phyloP scores from a whole-genome alignment of 1,140 invertebrate genomes.

The Helicoverpa armigera region DNA sequence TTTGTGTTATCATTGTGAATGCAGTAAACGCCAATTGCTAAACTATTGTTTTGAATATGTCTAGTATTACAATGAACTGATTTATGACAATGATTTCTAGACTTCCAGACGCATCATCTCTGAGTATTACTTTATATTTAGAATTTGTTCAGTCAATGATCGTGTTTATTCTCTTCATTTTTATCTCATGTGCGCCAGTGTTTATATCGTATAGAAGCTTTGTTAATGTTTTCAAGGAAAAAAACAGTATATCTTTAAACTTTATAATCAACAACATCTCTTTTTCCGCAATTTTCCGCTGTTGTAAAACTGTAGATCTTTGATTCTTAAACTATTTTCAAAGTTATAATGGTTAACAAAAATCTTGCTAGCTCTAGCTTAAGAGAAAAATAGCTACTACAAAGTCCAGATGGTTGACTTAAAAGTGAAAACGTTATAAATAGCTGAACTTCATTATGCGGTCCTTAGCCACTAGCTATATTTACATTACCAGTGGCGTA shows the following conservation, averaged over 20 bases:
- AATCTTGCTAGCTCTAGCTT: background rate
- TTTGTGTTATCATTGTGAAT: background rate
- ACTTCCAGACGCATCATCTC: background rate
- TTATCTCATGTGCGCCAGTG: background rate
- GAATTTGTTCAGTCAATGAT: background rate
- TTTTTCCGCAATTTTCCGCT: background rate
- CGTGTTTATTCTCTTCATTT: background rate
- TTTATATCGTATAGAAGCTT: background rate
- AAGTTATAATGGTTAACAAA: background rate
- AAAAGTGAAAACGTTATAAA: constrained; percentile 16
- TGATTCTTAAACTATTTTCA: background rate
- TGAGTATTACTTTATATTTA: background rate
- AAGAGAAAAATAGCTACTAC: background rate
- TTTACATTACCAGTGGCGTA: background rate
- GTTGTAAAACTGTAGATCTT: too few relatives aligned
- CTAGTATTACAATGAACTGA: too few relatives aligned
- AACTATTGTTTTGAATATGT: too few relatives aligned
- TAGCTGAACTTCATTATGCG: constrained; percentile 11
- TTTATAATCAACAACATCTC: background rate
- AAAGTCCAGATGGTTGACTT: background rate
- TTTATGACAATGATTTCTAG: background rate
- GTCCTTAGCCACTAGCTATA: constrained; percentile 11
- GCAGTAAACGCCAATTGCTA: too few relatives aligned
- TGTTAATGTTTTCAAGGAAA: too few relatives aligned
- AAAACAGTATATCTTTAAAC: background rate